Evolutionary conservation across 35 echinoderm and acorn worm species (phyloP).

Genomic region (Acanthaster planci): DNA sequence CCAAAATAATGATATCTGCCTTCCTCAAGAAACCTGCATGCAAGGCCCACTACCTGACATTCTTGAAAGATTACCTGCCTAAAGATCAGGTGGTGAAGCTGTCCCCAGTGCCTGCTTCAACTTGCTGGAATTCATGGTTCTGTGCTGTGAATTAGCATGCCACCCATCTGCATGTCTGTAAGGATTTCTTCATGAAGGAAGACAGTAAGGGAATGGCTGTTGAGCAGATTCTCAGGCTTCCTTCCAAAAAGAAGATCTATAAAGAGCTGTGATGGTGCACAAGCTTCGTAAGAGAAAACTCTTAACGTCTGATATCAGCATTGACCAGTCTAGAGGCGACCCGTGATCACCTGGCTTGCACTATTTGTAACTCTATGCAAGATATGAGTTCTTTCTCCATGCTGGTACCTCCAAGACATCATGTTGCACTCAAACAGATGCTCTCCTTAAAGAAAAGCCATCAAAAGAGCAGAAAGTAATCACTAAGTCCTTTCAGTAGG

Average conservation of each 20-base stretch:
- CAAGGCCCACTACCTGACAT: too few species aligned
- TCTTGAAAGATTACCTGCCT: too few species aligned
- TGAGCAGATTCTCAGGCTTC: slow-evolving; percentile 52
- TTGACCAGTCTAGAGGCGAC: slow-evolving; percentile 62
- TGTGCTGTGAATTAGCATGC: slow-evolving; percentile 52
- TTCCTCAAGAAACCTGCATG: too few species aligned
- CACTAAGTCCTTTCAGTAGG: slow-evolving; percentile 46
- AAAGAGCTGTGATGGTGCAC: slow-evolving; percentile 30
- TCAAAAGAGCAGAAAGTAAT: neutral
- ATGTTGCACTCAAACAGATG: slow-evolving; percentile 40
- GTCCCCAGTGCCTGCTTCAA: slow-evolving; percentile 46
- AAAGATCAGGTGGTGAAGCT: slow-evolving; percentile 53
- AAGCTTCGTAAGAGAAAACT: slow-evolving; percentile 47
- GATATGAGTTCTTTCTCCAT: slow-evolving; percentile 21
- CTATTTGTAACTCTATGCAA: slow-evolving; percentile 37
- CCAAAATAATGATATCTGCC: too few species aligned
- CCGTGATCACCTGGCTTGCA: slow-evolving; percentile 51
- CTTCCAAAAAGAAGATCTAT: slow-evolving; percentile 57
- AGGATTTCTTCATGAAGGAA: slow-evolving; percentile 63
- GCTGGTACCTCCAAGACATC: slow-evolving; percentile 34
- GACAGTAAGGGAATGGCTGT: slow-evolving; percentile 60
- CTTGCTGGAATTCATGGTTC: slow-evolving; percentile 72
- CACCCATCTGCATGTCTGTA: slow-evolving; percentile 62
- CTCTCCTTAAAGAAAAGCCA: slow-evolving; percentile 5
- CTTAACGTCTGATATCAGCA: slow-evolving; percentile 5